A percentile compares a stretch with the other conserved stretches of the same genome.
These are phyloP conservation scores for Coranthus polyacanthus DNA, from an alignment of 2,797 vertebrate species.

Conservation along the genomic window DNA sequence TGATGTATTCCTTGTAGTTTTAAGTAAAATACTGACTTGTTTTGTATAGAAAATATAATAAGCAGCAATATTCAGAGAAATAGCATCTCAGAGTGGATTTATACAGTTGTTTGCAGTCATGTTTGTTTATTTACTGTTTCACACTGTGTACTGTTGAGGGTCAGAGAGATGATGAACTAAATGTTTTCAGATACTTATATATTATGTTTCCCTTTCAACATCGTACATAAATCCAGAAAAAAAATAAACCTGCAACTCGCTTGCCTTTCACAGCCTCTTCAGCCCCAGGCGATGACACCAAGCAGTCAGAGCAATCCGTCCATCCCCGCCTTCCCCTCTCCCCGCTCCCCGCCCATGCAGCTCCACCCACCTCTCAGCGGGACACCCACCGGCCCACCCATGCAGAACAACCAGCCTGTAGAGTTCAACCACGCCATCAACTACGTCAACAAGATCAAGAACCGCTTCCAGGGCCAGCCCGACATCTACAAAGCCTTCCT, in stretches of 20 bases:
- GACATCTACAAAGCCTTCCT: constrained; percentile 99
- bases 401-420: constrained; percentile 99
- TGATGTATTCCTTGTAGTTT: no score
- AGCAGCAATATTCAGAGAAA: no score
- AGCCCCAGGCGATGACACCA: constrained; percentile 91
- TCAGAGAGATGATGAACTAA: no score
- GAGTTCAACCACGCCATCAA: constrained; percentile 99
- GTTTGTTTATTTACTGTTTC: no score
- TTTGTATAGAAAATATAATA: no score
- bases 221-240: no score
- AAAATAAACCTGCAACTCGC: not conserved
- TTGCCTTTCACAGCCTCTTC: constrained; percentile 85
- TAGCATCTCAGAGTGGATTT: no score
- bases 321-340: constrained; percentile 92
- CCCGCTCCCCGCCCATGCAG: constrained; percentile 93
- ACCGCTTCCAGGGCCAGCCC: constrained; percentile 98
- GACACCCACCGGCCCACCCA: constrained; percentile 91
- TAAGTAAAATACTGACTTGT: no score
- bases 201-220: no score
- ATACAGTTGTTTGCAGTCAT: no score
- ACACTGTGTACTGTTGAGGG: no score
- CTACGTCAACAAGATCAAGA: constrained; percentile 99
- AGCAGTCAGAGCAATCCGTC: constrained; percentile 94
- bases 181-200: not conserved
- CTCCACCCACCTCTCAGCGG: constrained; percentile 93